Base-by-base conservation (phyloP, 2,888 invertebrate genomes). In the Trissoscelio sp. region DNA sequence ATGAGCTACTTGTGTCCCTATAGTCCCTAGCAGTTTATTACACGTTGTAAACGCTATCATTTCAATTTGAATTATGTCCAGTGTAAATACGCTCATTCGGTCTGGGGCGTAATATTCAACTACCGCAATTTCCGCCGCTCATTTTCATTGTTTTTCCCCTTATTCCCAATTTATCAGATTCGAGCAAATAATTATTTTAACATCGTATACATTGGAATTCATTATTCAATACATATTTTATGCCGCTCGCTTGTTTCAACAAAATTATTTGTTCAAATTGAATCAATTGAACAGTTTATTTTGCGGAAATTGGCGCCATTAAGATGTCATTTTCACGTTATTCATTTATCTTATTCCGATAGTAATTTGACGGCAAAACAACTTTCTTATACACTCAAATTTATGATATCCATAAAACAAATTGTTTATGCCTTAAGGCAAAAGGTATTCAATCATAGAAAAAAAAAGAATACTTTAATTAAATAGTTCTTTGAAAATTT, bases 11-110 rank as follows among this genome's bases (percentile, higher is more conserved):
- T 18, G 53, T 55, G 55, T 64, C 44, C 16, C 62, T 28, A 14
- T n/a, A n/a, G n/a, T n/a, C n/a, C n/a, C n/a, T 12, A 12, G 16
- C 18, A 34, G 44, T 55, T 73, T 73, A 64, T 73, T 64, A 57
- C 57, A 46, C 46, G 48, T 7, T 57, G 44, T 74, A 60, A 64
- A 64, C 46, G 42, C 22, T 51, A 42, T 46, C 46, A 28, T 66
- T 62, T 39, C 51, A 57, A 66, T 58, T 75, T 75, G 58, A 75
- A 75, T 75, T 66, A 57, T 66, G 66, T 37, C 9, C 44, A 73
- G 55, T 62, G 64, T 66, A 64, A 74, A 66, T 37, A 64, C 24
- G 53, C 14, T 18, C 64, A 14, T 24, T 60, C 4, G 39, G 58
- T n/a, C 28, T 3, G 24, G 6, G 3, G n/a, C 55, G 37, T 20